Evolutionary conservation across 2,113 vertebrate species (phyloP).

Genomic region (Sylvia atricapilla): DNA sequence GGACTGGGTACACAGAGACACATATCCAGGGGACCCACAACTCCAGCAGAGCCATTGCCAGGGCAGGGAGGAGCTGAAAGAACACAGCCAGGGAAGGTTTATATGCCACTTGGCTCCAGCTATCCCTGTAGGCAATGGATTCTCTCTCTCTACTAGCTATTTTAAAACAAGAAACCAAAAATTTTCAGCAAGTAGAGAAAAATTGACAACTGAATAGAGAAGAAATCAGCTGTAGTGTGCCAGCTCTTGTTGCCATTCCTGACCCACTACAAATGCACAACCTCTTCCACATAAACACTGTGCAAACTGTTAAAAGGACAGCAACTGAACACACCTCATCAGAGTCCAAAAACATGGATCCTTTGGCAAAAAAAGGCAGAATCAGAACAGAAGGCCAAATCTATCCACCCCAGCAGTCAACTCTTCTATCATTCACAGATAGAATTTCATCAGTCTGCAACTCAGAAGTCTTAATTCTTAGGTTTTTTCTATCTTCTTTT

Average conservation of each 20-base stretch:
- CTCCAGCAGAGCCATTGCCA: background rate
- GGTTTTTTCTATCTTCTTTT: background rate
- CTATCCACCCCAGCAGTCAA: background rate
- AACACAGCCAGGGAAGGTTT: background rate
- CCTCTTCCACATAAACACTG: constrained; percentile 2
- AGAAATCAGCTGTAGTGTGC: background rate
- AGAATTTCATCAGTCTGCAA: background rate
- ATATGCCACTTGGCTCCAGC: background rate
- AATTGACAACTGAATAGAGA: constrained; percentile 11
- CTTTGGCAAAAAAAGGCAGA: background rate
- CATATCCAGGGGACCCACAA: background rate
- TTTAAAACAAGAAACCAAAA: constrained; percentile 19
- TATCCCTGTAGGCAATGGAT: background rate
- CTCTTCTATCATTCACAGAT: background rate
- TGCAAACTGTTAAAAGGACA: constrained; percentile 25
- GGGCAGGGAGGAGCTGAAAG: background rate
- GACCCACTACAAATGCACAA: constrained; percentile 23
- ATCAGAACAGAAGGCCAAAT: constrained; percentile 10
- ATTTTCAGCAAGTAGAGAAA: background rate
- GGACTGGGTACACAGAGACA: background rate
- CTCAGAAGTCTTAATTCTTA: background rate
- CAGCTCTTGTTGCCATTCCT: background rate
- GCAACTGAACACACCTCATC: background rate
- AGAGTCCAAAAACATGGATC: background rate
- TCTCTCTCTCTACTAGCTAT: background rate